These are phyloP conservation scores for Brachyrhaphis roseni DNA, from an alignment of 2,797 vertebrate species.

Conservation along the genomic window DNA sequence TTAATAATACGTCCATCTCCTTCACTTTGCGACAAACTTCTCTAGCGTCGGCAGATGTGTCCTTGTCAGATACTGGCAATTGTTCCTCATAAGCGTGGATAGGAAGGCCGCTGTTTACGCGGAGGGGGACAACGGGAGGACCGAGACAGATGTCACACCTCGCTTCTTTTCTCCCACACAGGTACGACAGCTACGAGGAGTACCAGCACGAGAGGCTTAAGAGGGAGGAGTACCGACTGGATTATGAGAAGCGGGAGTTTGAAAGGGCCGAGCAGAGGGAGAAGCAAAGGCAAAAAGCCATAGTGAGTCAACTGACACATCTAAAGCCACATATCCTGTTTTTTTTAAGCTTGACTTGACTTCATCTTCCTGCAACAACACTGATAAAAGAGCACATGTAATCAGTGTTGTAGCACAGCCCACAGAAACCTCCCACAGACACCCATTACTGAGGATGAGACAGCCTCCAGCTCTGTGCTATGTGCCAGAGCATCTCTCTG, in stretches of 20 bases:
- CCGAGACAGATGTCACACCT: slow-evolving; percentile 17
- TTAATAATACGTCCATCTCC: slow-evolving; percentile 76
- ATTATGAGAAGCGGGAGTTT: slow-evolving; percentile 93
- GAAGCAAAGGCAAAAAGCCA: slow-evolving; percentile 92
- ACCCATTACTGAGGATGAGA: slow-evolving; percentile 51
- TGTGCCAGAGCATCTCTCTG: slow-evolving; percentile 44
- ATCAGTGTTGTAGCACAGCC: slow-evolving; percentile 52
- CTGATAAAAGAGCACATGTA: slow-evolving; percentile 53
- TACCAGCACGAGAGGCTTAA: slow-evolving; percentile 96
- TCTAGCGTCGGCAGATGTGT: slow-evolving; percentile 9
- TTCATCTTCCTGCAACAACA: slow-evolving; percentile 18
- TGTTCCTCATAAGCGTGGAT: slow-evolving; percentile 27
- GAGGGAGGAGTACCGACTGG: slow-evolving; percentile 92
- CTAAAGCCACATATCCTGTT: slow-evolving; percentile 17
- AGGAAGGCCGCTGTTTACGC: slow-evolving; percentile 25
- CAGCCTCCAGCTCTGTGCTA: slow-evolving; percentile 47
- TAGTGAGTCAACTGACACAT: slow-evolving; percentile 83
- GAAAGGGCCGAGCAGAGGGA: slow-evolving; percentile 95
- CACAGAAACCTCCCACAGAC: slow-evolving; percentile 40
- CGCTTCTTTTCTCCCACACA: slow-evolving; percentile 51
- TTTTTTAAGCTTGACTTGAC: slow-evolving; percentile 14
- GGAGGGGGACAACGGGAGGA: slow-evolving; percentile 17
- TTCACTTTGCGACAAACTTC: slow-evolving; percentile 23
- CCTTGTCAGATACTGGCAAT: slow-evolving; percentile 38
- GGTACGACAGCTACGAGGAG: slow-evolving; percentile 98